phyloP scores from a whole-genome alignment of 1,140 invertebrate genomes.

The Berghia stephanieae region DNA sequence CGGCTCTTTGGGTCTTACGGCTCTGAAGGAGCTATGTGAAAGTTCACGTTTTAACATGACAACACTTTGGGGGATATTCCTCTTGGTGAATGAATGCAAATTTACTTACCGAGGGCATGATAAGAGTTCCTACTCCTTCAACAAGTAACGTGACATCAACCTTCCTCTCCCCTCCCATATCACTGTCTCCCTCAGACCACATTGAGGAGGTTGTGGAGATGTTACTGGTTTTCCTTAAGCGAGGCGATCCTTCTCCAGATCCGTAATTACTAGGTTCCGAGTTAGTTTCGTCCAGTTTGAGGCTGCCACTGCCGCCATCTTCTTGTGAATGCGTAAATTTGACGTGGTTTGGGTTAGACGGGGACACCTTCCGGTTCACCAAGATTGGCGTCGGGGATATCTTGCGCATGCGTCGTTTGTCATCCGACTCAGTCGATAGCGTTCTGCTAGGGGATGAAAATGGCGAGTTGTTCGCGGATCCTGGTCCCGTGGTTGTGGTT shows the following conservation, averaged over 20 bases:
- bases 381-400: not conserved
- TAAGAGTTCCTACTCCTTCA: constrained; percentile 51
- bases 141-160: constrained; percentile 49
- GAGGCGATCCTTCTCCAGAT: constrained; percentile 33
- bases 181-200: constrained; percentile 43
- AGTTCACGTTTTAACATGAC: no score
- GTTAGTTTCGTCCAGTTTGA: not conserved
- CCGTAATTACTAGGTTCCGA: constrained; percentile 30
- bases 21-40: not conserved
- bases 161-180: constrained; percentile 37
- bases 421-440: not conserved
- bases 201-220: constrained; percentile 45
- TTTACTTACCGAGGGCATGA: constrained; percentile 54
- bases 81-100: not conserved
- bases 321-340: not conserved
- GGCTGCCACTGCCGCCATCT: not conserved
- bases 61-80: no score
- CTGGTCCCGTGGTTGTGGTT: not conserved
- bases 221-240: constrained; percentile 44
- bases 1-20: not conserved
- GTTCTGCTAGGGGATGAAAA: not conserved
- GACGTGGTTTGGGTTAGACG: constrained; percentile 1
- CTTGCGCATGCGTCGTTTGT: not conserved
- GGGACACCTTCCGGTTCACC: not conserved
- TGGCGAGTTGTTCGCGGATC: no score